These are phyloP conservation scores for Diphyllodes magnificus DNA, from an alignment of 2,113 vertebrate genomes.

Conservation along the genomic window DNA sequence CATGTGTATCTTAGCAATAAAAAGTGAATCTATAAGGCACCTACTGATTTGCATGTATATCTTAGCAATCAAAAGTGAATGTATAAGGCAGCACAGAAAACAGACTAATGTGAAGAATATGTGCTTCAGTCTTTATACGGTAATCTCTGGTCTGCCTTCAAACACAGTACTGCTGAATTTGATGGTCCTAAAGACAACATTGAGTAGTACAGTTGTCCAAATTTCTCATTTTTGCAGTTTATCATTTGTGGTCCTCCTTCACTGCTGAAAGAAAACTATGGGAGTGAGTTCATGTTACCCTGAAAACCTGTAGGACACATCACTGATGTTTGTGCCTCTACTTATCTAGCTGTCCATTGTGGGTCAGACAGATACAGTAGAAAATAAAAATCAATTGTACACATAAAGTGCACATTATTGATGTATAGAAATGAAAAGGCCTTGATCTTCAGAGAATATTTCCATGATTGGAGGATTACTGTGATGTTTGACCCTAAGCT, in stretches of 20 bases:
- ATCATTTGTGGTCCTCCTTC: background rate
- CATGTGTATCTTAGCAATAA: background rate
- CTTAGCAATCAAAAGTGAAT: background rate
- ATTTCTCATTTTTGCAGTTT: background rate
- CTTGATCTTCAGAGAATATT: slow-evolving; percentile 41
- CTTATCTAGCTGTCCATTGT: background rate
- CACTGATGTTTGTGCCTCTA: background rate
- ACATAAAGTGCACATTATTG: slow-evolving; percentile 7
- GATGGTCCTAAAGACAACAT: fast-evolving
- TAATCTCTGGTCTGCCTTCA: background rate
- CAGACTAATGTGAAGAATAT: fast-evolving
- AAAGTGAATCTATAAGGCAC: background rate
- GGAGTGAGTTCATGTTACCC: background rate
- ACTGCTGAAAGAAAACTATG: background rate
- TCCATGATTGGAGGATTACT: background rate
- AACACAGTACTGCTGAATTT: background rate
- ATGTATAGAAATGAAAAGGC: background rate
- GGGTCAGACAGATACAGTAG: background rate
- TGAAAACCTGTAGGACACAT: background rate
- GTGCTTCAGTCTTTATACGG: background rate
- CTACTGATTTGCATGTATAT: background rate
- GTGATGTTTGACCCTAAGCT: background rate
- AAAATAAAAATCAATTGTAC: slow-evolving; percentile 44
- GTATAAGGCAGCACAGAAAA: background rate
- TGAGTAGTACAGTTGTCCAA: background rate